phyloP scores from a whole-genome alignment of 2,888 invertebrate species.

The Syrphus vitripennis region DNA sequence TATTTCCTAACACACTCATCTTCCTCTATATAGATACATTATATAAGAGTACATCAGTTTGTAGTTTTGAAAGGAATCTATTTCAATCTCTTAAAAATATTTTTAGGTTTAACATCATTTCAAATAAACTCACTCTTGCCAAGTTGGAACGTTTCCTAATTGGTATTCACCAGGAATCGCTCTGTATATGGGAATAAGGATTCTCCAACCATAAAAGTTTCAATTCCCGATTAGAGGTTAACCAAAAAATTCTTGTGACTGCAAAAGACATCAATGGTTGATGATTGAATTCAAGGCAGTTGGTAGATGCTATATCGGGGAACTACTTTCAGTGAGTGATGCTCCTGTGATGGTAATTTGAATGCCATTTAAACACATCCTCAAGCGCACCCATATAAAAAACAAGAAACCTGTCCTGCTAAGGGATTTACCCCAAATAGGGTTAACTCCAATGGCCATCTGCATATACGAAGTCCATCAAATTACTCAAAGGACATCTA shows the following conservation, averaged over 20 bases:
- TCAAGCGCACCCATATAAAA: not conserved
- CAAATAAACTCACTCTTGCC: not conserved
- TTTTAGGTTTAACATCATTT: slow-evolving; percentile 8
- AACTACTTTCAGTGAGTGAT: not conserved
- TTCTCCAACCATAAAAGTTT: slow-evolving; percentile 11
- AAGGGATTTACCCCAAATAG: not conserved
- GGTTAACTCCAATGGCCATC: not conserved
- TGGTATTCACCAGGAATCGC: slow-evolving; percentile 36
- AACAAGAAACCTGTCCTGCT: not conserved
- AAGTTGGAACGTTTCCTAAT: slow-evolving; percentile 19
- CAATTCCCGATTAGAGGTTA: slow-evolving; percentile 50
- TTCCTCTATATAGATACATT: not conserved
- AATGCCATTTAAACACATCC: not conserved
- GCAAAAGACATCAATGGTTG: slow-evolving; percentile 11
- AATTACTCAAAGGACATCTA: slow-evolving; percentile 1
- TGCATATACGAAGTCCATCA: slow-evolving; percentile 39
- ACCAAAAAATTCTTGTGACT: slow-evolving; percentile 47
- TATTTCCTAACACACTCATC: not conserved
- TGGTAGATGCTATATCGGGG: not conserved
- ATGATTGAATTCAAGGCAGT: slow-evolving; percentile 1
- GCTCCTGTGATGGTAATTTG: slow-evolving; percentile 22
- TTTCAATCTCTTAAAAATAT: not conserved
- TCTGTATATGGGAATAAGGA: not conserved
- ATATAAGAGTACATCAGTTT: no score
- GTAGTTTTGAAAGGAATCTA: not conserved